Base-by-base conservation (phyloP, 1,140 invertebrate species). In the Littorina saxatilis region DNA sequence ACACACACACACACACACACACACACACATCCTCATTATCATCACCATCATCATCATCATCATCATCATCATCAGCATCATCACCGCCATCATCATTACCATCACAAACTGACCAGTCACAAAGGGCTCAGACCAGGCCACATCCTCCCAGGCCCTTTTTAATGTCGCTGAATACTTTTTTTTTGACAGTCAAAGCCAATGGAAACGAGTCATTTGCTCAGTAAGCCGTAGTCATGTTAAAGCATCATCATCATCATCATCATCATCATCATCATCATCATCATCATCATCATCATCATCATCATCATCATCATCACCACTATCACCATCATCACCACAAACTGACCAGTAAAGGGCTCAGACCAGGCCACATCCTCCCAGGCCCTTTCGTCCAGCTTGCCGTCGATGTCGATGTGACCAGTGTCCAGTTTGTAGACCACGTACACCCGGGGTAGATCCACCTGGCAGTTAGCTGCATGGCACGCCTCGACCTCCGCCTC, bases 301-400 rank as follows among this genome's bases (percentile, higher is more conserved):
- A 47, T 9, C 43, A 47, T 47, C 7, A 47, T 17, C 7, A 47
- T 17, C 5, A 47, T 17, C 7, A 70, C n/a, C 5, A 70, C 15
- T 32, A 70, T 3, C 2, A 40, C 29, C 5, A 29, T 37, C 15
- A 70, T 70, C 4, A 70, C 15, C 15, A 70, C 23, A 76, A 13
- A 77, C 86, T 63, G 61, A 85, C 84, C 86, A 13, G 86, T 74
- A 78, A 87, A 87, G 58, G 75, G 15, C 15, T 87, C 84, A 1
- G 82, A 82, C 86, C 86, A 87, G 11, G 50, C 81, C 2, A 84
- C 83, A 9, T 83, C 76, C 11, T 35, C 55, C 86, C 86, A 87
- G 1, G 83, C 86, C 17, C 66, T 75, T 20, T 87, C 86, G 2
- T 84, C 79, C 55, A 87, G 47, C 11, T 80, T 75, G 0, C 86